phyloP scores from a whole-genome alignment of 2,888 invertebrate genomes.

The Celastrina argiolus region DNA sequence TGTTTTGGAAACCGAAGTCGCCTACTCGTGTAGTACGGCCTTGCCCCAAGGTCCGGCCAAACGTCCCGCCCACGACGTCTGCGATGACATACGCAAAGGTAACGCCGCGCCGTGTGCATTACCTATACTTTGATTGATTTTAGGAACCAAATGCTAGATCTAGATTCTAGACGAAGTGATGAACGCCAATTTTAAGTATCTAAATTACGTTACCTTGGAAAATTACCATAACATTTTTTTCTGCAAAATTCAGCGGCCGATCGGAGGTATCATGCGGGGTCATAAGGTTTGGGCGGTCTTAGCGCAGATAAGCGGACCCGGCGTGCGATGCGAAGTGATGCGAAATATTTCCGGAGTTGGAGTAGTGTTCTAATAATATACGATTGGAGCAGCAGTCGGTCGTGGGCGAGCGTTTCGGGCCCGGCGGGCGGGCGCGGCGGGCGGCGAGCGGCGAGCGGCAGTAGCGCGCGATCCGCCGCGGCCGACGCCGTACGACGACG shows the following conservation, averaged over 20 bases:
- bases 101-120: neutral
- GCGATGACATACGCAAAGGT: neutral
- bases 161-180: neutral
- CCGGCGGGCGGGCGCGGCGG: slow-evolving; percentile 49
- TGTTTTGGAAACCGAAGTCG: slow-evolving; percentile 52
- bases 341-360: slow-evolving; percentile 78
- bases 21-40: slow-evolving; percentile 61
- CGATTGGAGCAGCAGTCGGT: slow-evolving; percentile 60
- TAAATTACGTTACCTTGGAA: neutral
- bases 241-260: neutral
- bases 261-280: neutral
- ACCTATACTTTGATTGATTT: neutral
- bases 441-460: slow-evolving; percentile 49
- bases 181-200: neutral
- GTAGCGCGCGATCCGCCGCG: slow-evolving; percentile 76
- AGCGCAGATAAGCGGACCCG: slow-evolving; percentile 62
- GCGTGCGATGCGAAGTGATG: slow-evolving; percentile 74
- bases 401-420: slow-evolving; percentile 74
- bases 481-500: slow-evolving; percentile 73
- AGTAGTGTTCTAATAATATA: slow-evolving; percentile 76
- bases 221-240: too few species aligned
- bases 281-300: slow-evolving; percentile 37
- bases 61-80: slow-evolving; percentile 53
- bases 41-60: slow-evolving; percentile 68
- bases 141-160: neutral